phyloP scores from a whole-genome alignment of 2,113 vertebrate species.

The Anhinga anhinga region DNA sequence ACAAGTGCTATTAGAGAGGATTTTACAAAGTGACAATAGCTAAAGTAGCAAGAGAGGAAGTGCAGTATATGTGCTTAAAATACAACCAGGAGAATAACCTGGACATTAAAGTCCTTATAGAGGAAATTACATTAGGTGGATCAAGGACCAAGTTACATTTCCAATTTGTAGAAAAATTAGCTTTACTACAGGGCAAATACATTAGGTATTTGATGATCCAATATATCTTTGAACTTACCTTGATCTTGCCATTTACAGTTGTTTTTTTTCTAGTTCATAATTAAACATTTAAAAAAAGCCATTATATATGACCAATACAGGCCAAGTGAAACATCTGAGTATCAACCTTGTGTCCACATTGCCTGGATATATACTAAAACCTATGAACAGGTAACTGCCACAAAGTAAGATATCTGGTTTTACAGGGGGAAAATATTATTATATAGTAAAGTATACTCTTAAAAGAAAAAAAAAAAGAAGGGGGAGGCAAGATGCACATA shows the following conservation, averaged over 20 bases:
- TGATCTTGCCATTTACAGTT: not conserved
- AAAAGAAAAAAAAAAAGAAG: not conserved
- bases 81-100: not conserved
- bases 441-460: not conserved
- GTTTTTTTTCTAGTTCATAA: not conserved
- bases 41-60: conserved; percentile 6
- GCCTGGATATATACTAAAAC: not conserved
- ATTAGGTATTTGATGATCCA: not conserved
- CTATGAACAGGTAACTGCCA: not conserved
- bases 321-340: not conserved
- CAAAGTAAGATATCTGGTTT: rapidly evolving
- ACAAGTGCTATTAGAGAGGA: conserved; percentile 2
- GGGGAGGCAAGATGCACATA: rapidly evolving
- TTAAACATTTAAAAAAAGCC: not conserved
- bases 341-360: not conserved
- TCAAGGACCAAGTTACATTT: conserved; percentile 1
- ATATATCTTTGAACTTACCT: not conserved
- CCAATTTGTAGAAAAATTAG: not conserved
- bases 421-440: not conserved
- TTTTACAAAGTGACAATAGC: conserved; percentile 34
- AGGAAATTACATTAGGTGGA: not conserved
- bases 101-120: not conserved
- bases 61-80: not conserved
- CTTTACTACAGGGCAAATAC: not conserved
- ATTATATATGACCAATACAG: not conserved